phyloP scores from a whole-genome alignment of 2,113 vertebrate genomes.

The Aegotheles bennettii region DNA sequence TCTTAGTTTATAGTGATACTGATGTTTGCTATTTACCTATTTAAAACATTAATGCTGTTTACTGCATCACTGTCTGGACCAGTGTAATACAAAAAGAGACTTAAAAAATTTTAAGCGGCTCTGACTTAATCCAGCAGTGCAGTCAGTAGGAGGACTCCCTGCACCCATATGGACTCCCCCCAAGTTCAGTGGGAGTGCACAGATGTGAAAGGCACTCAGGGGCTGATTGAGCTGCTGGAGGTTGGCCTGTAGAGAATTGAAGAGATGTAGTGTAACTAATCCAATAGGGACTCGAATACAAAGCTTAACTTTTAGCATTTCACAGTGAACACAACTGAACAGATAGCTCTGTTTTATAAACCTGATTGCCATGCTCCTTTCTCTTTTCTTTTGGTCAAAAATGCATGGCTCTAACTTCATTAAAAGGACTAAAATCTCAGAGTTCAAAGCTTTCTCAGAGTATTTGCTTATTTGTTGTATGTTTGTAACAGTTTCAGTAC shows the following conservation, averaged over 20 bases:
- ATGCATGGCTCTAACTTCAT: neutral
- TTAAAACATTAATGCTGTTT: constrained; percentile 52
- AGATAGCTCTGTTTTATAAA: neutral
- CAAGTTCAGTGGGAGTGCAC: neutral
- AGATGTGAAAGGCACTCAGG: neutral
- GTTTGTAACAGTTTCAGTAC: neutral
- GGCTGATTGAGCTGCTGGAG: neutral
- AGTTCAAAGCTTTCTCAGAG: neutral
- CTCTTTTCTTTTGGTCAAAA: neutral
- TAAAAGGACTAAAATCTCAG: neutral
- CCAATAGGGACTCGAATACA: neutral
- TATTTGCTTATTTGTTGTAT: neutral
- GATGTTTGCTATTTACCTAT: constrained; percentile 19
- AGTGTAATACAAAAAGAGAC: neutral
- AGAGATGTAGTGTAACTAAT: neutral
- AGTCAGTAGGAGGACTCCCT: neutral
- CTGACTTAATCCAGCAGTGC: neutral
- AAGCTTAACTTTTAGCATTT: neutral
- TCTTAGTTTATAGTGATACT: neutral
- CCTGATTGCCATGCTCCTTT: neutral
- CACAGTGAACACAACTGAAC: neutral
- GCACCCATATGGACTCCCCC: neutral
- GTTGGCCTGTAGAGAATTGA: neutral
- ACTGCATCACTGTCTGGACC: neutral
- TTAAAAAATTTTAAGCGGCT: neutral